Conservation (phyloP, 2,888 invertebrate species). For the Sphecodes monilicornis region DNA sequence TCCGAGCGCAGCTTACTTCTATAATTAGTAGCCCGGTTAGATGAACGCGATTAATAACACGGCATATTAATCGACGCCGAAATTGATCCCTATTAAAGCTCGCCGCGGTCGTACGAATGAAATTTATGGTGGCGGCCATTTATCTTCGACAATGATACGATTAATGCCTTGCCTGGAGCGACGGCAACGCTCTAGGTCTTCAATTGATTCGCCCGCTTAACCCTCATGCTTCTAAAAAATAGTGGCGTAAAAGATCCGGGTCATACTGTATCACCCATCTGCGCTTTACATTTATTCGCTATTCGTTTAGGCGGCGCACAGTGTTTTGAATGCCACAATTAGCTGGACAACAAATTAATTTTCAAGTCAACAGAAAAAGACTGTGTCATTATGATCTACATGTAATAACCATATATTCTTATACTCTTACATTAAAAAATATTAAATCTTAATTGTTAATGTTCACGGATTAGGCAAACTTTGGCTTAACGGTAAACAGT, state of each 20-base stretch:
- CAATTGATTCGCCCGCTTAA: constrained; percentile 7
- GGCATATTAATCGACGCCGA: constrained; percentile 46
- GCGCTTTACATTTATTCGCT: background rate
- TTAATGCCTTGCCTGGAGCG: constrained; percentile 21
- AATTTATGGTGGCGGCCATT: constrained; percentile 46
- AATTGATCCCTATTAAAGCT: constrained; percentile 50
- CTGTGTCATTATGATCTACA: background rate
- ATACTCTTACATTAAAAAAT: too few relatives aligned
- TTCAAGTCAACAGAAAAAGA: background rate
- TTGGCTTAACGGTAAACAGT: too few relatives aligned
- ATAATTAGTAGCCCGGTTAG: constrained; percentile 48
- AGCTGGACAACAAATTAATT: background rate
- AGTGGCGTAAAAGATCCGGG: background rate
- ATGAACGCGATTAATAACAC: constrained; percentile 58
- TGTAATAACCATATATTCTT: background rate
- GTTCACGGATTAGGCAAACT: too few relatives aligned
- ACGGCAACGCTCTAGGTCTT: background rate
- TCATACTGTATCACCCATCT: background rate
- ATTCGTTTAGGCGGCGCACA: background rate
- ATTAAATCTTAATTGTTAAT: too few relatives aligned
- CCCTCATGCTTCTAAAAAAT: background rate
- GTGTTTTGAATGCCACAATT: background rate
- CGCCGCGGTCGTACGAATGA: constrained; percentile 39
- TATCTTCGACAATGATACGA: constrained; percentile 37
- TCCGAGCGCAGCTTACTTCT: constrained; percentile 30